phyloP scores from a whole-genome alignment of 2,797 vertebrate genomes.

The Xyrichtys novacula region DNA sequence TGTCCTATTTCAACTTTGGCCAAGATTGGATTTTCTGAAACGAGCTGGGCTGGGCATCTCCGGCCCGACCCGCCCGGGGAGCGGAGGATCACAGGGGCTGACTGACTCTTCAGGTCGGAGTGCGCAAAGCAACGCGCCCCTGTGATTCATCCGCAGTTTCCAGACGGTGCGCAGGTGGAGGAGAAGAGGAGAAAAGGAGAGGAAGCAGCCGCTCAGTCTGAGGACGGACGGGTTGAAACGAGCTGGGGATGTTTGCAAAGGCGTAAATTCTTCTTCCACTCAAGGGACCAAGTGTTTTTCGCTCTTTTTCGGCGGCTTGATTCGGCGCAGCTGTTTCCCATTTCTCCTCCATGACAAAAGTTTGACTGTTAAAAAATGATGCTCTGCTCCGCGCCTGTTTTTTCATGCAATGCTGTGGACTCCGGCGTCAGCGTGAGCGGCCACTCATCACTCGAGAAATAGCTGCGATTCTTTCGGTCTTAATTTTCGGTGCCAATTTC shows the following conservation, averaged over 20 bases:
- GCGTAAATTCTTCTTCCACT: slow-evolving; percentile 27
- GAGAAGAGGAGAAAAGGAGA: slow-evolving; percentile 46
- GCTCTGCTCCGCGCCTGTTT: slow-evolving; percentile 53
- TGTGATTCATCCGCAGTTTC: slow-evolving; percentile 77
- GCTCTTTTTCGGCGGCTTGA: slow-evolving; percentile 24
- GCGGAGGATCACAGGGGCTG: slow-evolving; percentile 51
- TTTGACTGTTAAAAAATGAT: slow-evolving; percentile 69
- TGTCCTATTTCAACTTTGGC: slow-evolving; percentile 74
- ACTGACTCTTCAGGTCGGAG: slow-evolving; percentile 56
- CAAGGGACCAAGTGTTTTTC: slow-evolving; percentile 32
- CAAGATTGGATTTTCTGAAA: slow-evolving; percentile 71
- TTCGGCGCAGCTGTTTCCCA: slow-evolving; percentile 38
- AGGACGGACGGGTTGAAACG: slow-evolving; percentile 27
- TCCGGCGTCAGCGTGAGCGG: slow-evolving; percentile 59
- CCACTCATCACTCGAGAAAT: slow-evolving; percentile 68
- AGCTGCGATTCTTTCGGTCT: slow-evolving; percentile 54
- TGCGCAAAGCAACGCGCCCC: slow-evolving; percentile 62
- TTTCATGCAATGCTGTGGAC: slow-evolving; percentile 63
- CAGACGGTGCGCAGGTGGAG: slow-evolving; percentile 76
- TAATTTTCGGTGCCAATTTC: slow-evolving; percentile 52
- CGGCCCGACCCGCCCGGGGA: slow-evolving; percentile 40
- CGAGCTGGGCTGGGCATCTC: slow-evolving; percentile 47
- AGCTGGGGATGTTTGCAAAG: slow-evolving; percentile 47
- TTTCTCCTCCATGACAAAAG: slow-evolving; percentile 61
- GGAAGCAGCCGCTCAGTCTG: slow-evolving; percentile 43